Evolutionary conservation across 1,140 invertebrate species (phyloP).

Genomic region (Ridgeia piscesae): DNA sequence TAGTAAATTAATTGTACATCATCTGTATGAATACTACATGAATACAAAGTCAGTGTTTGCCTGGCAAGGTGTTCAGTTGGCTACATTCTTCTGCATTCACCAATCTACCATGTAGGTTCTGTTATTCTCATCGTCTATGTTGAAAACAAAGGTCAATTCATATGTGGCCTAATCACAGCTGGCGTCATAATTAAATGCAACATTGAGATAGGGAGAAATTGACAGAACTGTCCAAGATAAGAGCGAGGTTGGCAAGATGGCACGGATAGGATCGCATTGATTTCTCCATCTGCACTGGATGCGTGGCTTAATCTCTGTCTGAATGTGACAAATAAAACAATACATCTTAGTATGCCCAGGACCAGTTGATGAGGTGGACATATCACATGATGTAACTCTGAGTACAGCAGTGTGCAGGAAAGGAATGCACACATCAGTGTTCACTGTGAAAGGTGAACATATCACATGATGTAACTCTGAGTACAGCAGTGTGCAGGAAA

Average conservation of each 20-base stretch:
- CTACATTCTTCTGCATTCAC: background rate
- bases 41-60: background rate
- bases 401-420: background rate
- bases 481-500: background rate
- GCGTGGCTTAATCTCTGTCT: background rate
- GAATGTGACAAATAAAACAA: constrained; percentile 1
- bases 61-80: background rate
- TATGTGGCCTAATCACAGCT: constrained; percentile 4
- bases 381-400: background rate
- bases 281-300: background rate
- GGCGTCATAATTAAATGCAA: background rate
- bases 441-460: too few relatives aligned
- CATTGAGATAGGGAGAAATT: background rate
- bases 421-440: background rate
- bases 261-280: background rate
- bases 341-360: background rate
- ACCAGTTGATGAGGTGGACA: background rate
- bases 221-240: background rate
- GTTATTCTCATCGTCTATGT: background rate
- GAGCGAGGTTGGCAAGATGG: background rate
- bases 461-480: background rate
- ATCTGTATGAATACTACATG: background rate
- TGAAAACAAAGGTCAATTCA: constrained; percentile 1
- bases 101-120: background rate
- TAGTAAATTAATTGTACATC: background rate